Conservation (phyloP, 2,888 invertebrate species). For the Taphrorychus bicolor region DNA sequence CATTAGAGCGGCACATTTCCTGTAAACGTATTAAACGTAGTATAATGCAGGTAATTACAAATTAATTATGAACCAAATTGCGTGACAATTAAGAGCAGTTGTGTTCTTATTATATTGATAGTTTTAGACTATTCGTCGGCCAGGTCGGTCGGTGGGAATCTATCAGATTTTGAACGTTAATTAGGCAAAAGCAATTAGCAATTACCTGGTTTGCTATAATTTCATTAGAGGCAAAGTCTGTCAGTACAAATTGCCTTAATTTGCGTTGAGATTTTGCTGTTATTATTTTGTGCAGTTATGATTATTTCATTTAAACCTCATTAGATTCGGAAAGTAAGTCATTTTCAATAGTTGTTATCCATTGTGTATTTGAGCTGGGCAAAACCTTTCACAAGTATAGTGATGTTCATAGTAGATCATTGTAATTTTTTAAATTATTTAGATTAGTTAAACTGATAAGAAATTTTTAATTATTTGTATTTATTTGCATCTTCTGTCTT, state of each 20-base stretch:
- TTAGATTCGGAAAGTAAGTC: no score
- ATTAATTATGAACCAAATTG: conserved; percentile 38
- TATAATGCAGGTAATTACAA: conserved; percentile 41
- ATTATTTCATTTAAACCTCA: no score
- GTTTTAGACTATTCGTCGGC: not conserved
- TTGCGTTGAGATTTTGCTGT: not conserved
- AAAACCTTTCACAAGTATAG: no score
- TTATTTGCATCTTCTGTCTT: no score
- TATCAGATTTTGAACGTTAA: not conserved
- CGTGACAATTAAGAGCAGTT: conserved; percentile 23
- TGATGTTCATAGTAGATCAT: no score
- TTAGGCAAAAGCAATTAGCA: not conserved
- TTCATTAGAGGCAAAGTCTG: not conserved
- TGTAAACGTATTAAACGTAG: conserved; percentile 39
- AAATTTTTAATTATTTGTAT: no score
- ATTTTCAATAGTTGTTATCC: no score
- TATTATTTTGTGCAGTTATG: no score
- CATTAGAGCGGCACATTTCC: conserved; percentile 40
- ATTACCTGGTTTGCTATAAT: no score
- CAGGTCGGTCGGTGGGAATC: not conserved
- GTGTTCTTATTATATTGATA: not conserved
- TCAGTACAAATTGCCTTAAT: not conserved
- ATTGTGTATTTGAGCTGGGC: no score
- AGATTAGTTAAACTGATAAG: no score
- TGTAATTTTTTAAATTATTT: no score